A percentile compares a stretch with the other conserved stretches of the same genome.
These are phyloP conservation scores for Saturnia japonica DNA, from an alignment of 2,888 invertebrate species.

Conservation along the genomic window DNA sequence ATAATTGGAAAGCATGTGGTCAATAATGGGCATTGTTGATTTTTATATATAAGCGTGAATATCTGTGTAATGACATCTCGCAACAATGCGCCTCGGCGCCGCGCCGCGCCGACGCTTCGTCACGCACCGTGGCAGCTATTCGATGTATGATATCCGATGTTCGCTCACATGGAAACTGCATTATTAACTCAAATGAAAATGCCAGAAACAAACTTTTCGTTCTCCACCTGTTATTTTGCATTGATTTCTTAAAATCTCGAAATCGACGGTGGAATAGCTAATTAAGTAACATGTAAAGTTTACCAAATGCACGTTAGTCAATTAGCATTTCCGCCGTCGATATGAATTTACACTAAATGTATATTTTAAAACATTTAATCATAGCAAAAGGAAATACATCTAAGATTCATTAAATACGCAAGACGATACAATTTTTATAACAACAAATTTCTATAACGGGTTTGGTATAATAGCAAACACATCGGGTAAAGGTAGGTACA, in stretches of 20 bases:
- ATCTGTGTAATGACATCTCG: conserved; percentile 42
- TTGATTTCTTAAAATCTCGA: too few species aligned
- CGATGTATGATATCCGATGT: conserved; percentile 10
- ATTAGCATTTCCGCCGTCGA: too few species aligned
- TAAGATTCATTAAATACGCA: background rate
- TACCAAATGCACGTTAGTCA: too few species aligned
- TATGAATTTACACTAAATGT: too few species aligned
- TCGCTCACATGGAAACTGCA: conserved; percentile 12
- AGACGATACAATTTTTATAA: background rate
- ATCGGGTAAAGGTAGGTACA: background rate
- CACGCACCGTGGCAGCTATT: background rate
- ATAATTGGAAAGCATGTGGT: background rate
- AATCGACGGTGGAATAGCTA: too few species aligned
- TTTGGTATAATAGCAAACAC: too few species aligned
- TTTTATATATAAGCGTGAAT: conserved; percentile 19
- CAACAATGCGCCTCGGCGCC: conserved; percentile 37
- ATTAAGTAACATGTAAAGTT: too few species aligned
- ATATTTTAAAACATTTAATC: background rate
- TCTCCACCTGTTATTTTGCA: too few species aligned
- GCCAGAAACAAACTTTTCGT: background rate
- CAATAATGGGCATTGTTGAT: background rate
- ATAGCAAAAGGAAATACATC: background rate
- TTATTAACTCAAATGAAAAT: background rate
- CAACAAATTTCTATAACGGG: background rate
- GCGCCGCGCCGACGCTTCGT: conserved; percentile 26